These are phyloP conservation scores for Conistra vaccinii DNA, from an alignment of 2,888 invertebrate species.

Conservation along the genomic window DNA sequence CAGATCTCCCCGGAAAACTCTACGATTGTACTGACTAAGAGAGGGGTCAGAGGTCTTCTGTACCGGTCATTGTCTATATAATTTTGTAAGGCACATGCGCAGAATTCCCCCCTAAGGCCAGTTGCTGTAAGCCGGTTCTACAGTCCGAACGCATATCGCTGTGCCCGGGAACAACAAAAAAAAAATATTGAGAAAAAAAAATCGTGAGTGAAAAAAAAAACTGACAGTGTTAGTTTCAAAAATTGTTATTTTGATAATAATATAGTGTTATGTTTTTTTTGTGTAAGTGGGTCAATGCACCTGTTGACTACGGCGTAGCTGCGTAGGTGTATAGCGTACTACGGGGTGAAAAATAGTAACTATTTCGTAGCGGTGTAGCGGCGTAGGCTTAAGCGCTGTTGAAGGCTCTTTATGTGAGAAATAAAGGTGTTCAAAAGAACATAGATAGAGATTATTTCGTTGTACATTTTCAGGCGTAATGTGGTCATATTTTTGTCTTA, in stretches of 20 bases:
- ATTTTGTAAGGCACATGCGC: conserved; percentile 83
- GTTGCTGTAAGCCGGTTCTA: conserved; percentile 76
- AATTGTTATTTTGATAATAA: conserved; percentile 22
- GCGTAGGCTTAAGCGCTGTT: conserved; percentile 21
- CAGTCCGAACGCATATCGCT: conserved; percentile 72
- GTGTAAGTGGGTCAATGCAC: conserved; percentile 71
- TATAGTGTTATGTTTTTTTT: conserved; percentile 35
- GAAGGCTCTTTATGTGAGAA: conserved; percentile 3
- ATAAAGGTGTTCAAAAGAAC: neutral
- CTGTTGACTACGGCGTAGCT: conserved; percentile 75
- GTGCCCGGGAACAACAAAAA: conserved; percentile 40
- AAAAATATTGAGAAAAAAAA: conserved; percentile 20
- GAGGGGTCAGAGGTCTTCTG: conserved; percentile 70
- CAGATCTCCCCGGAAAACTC: conserved; percentile 42
- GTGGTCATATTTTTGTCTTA: neutral
- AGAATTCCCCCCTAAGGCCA: conserved; percentile 68
- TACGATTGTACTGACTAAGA: conserved; percentile 1
- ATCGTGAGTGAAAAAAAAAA: conserved; percentile 43
- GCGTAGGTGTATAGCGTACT: conserved; percentile 71
- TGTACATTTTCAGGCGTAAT: neutral
- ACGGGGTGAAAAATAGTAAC: conserved; percentile 48
- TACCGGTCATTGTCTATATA: conserved; percentile 72
- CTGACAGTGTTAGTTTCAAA: conserved; percentile 23
- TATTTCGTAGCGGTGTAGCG: conserved; percentile 45
- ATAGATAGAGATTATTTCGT: neutral